Base-by-base conservation (phyloP, 2,113 vertebrate genomes). In the Nymphicus hollandicus region DNA sequence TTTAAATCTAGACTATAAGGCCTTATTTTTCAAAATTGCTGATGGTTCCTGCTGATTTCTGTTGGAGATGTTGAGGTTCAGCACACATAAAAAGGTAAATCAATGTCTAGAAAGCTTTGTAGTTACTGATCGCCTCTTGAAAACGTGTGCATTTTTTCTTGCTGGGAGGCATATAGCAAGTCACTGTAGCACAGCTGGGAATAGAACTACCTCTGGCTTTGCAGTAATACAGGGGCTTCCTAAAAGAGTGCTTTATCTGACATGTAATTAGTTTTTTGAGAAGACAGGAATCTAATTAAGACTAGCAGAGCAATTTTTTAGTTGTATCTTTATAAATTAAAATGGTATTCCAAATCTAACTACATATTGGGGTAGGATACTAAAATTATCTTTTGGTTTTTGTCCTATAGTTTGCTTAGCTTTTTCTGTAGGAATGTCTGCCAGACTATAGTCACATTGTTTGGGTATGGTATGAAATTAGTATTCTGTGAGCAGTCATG, bases 241-340 rank as follows among this genome's bases (percentile, higher is more conserved):
- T 92, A 89, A 91, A 52, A 9, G 47, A 50, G 33, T 89, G 65
- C 35, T 95, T 89, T 52, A 41, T 64, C 60, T 95, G 77, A 84
- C 39, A 37, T 79, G 80, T 95, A 97, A 96, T 95, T 96, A 95
- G 27, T 55, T 95, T 88, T 90, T 28, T 68, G 55, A 58, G 61
- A 81, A 84, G 86, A 60, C 22, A 37, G 68, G 10, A 18, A 88
- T 88, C 86, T 93, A 96, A 95, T 95, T 97, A 95, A 92, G 91
- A 55, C 50, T 73, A 58, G 43, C 43, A 28, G n/a, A 86, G 31
- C 5, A 2, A 35, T 70, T 80, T 89, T 88, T 86, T 19, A 60
- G 82, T 80, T 91, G 68, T 58, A 28, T 78, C 69, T 88, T 88
- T 74, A 70, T n/a, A 84, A 86, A 92, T 83, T 78, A 91, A 93